A percentile compares a stretch with the other conserved stretches of the same genome.
Conservation (phyloP, 2,888 invertebrate species). For the Pegoplata infirma region DNA sequence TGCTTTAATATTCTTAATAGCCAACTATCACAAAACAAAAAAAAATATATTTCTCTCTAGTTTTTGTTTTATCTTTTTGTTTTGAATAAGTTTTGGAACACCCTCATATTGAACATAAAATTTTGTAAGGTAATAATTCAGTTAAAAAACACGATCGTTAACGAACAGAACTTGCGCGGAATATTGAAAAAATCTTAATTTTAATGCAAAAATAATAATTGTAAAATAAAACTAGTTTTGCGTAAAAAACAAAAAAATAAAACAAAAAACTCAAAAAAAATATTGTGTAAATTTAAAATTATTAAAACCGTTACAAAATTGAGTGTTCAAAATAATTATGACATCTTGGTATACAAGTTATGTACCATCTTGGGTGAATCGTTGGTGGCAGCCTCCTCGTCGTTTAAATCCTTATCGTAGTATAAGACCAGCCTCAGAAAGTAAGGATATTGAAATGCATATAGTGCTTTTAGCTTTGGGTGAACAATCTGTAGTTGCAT, state of each 20-base stretch:
- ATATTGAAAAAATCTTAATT: slow-evolving; percentile 26
- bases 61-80: slow-evolving; percentile 13
- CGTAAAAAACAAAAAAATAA: not conserved
- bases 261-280: not conserved
- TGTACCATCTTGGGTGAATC: slow-evolving; percentile 73
- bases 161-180: slow-evolving; percentile 43
- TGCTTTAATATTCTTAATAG: not conserved
- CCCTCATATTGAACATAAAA: slow-evolving; percentile 38
- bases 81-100: slow-evolving; percentile 30
- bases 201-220: slow-evolving; percentile 4
- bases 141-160: slow-evolving; percentile 44
- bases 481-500: too few relatives aligned
- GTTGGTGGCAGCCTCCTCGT: slow-evolving; percentile 71
- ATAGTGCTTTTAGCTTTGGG: too few relatives aligned
- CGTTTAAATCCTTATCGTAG: slow-evolving; percentile 72
- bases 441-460: slow-evolving; percentile 64
- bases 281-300: not conserved
- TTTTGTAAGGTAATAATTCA: slow-evolving; percentile 47
- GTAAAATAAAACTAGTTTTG: slow-evolving; percentile 4
- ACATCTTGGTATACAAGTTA: slow-evolving; percentile 72
- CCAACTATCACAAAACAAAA: not conserved
- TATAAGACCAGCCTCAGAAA: slow-evolving; percentile 69
- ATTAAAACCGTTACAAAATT: slow-evolving; percentile 10
- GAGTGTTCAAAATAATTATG: slow-evolving; percentile 64
- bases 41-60: not conserved